Percentiles rank a stretch among this genome's conserved stretches.
phyloP scores from a whole-genome alignment of 2,888 invertebrate genomes.

The Caradrina clavipalpis region DNA sequence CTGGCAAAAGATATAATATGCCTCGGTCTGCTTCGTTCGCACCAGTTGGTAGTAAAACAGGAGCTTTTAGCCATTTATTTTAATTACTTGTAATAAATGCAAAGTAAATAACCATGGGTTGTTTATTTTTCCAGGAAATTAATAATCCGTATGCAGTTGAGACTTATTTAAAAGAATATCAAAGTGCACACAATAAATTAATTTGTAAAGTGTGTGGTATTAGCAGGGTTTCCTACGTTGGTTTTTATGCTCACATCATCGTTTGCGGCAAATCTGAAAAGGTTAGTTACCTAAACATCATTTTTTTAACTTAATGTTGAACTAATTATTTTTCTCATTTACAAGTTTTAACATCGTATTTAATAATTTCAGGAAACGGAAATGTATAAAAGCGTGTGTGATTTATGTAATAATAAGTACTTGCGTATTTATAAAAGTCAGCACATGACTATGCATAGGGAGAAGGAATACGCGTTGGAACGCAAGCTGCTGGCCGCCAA shows the following conservation, averaged over 20 bases:
- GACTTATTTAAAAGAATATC: constrained; percentile 72
- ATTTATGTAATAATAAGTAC: constrained; percentile 87
- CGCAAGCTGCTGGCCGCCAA: constrained; percentile 60
- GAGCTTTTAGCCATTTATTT: neutral
- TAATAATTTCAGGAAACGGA: constrained; percentile 83
- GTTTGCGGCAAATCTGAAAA: constrained; percentile 91
- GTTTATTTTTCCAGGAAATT: constrained; percentile 65
- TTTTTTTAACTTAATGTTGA: no score
- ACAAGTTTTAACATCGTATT: neutral
- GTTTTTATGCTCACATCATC: constrained; percentile 90
- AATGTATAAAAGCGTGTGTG: constrained; percentile 86
- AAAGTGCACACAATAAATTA: constrained; percentile 80
- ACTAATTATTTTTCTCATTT: no score
- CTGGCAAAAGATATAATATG: no score
- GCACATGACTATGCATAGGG: constrained; percentile 89
- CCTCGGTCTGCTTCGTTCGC: neutral
- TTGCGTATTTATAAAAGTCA: constrained; percentile 90
- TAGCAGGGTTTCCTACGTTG: constrained; percentile 85
- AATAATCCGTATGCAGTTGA: constrained; percentile 63
- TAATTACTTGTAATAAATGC: neutral
- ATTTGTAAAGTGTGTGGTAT: constrained; percentile 84
- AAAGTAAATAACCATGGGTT: constrained; percentile 2
- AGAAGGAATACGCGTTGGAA: constrained; percentile 70
- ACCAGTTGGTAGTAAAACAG: neutral
- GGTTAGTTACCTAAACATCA: constrained; percentile 72